Base-by-base conservation (phyloP, 2,797 vertebrate species). In the Megaceryle alcyon region DNA sequence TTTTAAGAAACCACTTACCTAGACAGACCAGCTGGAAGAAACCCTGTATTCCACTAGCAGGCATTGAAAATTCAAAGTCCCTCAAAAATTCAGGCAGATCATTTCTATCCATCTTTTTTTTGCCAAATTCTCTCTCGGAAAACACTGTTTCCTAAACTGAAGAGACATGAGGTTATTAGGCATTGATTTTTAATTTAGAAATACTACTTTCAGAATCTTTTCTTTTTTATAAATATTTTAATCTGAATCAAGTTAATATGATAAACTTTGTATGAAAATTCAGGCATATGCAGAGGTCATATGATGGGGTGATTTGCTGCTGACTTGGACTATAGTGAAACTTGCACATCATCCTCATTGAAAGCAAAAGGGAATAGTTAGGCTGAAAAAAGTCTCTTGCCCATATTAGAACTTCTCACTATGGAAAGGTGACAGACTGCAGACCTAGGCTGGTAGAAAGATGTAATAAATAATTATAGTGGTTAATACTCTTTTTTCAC, bases 111-210 rank as follows among this genome's bases (percentile, higher is more conserved):
- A 96, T 53, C 26, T 91, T 93, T 92, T 92, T 93, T 91, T 95
- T 88, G 81, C 66, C 79, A 23, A 54, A 56, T 57, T 82, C 75
- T 71, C 86, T 92, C 93, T 95, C 94, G 60, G 64, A 68, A 97
- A 97, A 97, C 73, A 87, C 23, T 12, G 61, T 85, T 97, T 98
- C 95, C 88, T 95, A 97, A 78, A 90, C 94, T 94, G 71, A 93
- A 95, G 17, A 54, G 29, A 54, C 18, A 53, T 4, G 20, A 3
- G 10, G 1, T 9, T 57, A 31, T 20, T 22, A 41, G 22, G 5
- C 31, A 56, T 9, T 4, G 21, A 51, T n/a, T 35, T 35, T 82
- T 37, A 28, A 51, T 66, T 20, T 17, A 12, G 35, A 86, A 85
- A 44, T 39, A 29, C 15, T 75, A 46, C 57, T 19, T 70, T 59